Conservation (phyloP, 2,113 vertebrate species). For the Phocoena phocoena region DNA sequence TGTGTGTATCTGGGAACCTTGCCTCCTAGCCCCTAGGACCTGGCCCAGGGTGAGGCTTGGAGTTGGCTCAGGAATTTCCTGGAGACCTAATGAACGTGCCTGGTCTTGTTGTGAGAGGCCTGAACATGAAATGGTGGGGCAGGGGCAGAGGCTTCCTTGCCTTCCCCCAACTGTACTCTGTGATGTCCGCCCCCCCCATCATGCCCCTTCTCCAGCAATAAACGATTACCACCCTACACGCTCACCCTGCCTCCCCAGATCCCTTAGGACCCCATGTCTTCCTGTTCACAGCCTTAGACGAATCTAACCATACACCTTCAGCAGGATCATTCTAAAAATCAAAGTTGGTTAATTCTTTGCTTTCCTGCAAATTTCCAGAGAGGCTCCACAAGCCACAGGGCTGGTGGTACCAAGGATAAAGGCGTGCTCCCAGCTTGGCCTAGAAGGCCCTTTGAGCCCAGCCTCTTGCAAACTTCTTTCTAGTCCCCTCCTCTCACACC, state of each 20-base stretch:
- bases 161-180: not conserved
- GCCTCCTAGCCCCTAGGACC: not conserved
- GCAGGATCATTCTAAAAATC: not conserved
- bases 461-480: not conserved
- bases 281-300: not conserved
- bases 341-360: constrained; percentile 20
- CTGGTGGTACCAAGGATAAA: not conserved
- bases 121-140: not conserved
- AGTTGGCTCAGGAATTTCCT: constrained; percentile 17
- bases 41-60: not conserved
- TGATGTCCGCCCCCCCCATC: not conserved
- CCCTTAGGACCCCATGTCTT: not conserved
- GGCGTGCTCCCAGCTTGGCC: not conserved
- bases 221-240: not conserved
- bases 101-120: not conserved
- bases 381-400: not conserved
- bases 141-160: not conserved
- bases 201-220: not conserved
- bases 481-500: not conserved
- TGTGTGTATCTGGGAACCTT: not conserved
- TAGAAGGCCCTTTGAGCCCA: not conserved
- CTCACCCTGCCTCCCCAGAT: not conserved
- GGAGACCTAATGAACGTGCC: not conserved
- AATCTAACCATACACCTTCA: not conserved
- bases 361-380: not conserved